These are phyloP conservation scores for Propithecus deckenii DNA, from an alignment of 2,797 vertebrate genomes.

Conservation along the genomic window DNA sequence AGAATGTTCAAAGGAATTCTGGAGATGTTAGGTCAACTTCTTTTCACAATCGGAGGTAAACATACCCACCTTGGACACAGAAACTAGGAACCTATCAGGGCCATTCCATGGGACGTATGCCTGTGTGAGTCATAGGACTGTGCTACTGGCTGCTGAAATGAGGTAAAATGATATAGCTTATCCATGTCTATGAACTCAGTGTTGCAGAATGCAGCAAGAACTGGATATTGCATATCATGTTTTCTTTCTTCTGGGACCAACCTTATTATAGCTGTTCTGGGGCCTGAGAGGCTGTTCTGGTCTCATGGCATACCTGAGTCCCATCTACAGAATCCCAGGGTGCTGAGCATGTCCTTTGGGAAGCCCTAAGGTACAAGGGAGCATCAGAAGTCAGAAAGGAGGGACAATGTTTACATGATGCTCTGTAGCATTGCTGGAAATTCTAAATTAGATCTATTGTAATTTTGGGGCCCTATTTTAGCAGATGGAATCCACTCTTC, in stretches of 20 bases:
- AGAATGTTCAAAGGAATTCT: neutral
- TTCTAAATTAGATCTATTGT: neutral
- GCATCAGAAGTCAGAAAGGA: neutral
- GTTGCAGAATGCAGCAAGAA: neutral
- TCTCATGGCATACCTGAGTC: neutral
- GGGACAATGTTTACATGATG: neutral
- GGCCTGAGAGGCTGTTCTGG: neutral
- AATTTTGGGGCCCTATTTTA: neutral
- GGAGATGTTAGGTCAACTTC: neutral
- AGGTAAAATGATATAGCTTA: too few relatives aligned
- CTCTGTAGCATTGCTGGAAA: neutral
- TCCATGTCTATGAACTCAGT: too few relatives aligned
- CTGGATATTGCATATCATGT: fast-evolving
- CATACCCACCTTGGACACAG: neutral
- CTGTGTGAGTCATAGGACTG: neutral
- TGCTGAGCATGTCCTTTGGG: neutral
- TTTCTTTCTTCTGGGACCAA: neutral
- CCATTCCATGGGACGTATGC: neutral
- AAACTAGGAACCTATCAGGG: neutral
- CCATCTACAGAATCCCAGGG: too few relatives aligned
- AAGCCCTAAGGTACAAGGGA: neutral
- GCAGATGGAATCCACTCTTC: neutral
- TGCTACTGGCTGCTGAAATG: neutral
- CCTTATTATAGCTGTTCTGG: neutral
- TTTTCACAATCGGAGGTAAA: neutral